A percentile compares a stretch with the other conserved stretches of the same genome.
These are phyloP conservation scores for Sorex fumeus DNA, from an alignment of 2,113 vertebrate genomes.

Conservation along the genomic window DNA sequence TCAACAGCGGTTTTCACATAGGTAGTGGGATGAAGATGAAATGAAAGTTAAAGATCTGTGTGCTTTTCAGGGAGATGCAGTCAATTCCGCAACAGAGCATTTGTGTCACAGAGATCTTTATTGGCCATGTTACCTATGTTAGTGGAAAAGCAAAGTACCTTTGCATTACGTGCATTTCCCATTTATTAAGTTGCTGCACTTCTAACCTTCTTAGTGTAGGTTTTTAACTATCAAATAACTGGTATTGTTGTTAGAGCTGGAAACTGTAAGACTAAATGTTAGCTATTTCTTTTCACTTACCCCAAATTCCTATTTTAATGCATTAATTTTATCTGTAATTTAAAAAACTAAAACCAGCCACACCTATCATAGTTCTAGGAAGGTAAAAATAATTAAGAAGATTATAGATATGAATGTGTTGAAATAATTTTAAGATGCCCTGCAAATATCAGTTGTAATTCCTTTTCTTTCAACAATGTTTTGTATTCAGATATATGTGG, in stretches of 20 bases:
- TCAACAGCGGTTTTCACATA: slow-evolving; percentile 81
- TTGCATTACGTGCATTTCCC: background rate
- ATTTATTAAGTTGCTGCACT: slow-evolving; percentile 40
- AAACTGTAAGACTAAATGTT: background rate
- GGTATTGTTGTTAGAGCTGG: background rate
- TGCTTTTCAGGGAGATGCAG: no score
- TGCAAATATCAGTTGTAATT: background rate
- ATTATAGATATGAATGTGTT: background rate
- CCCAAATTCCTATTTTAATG: background rate
- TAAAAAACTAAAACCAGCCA: background rate
- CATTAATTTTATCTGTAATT: background rate
- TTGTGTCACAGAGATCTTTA: slow-evolving; percentile 47
- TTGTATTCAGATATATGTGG: background rate
- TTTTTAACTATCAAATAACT: background rate
- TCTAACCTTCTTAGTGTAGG: background rate
- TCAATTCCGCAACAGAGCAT: slow-evolving; percentile 66
- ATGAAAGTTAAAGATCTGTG: slow-evolving; percentile 52
- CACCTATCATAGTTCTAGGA: background rate
- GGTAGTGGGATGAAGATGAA: slow-evolving; percentile 77
- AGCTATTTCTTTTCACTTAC: background rate
- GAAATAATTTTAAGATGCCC: background rate
- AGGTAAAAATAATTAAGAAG: background rate
- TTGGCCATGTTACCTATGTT: slow-evolving; percentile 5
- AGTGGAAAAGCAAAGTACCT: background rate
- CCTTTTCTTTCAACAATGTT: background rate